phyloP scores from a whole-genome alignment of 2,888 invertebrate genomes.

The Bruchidius siliquastri region DNA sequence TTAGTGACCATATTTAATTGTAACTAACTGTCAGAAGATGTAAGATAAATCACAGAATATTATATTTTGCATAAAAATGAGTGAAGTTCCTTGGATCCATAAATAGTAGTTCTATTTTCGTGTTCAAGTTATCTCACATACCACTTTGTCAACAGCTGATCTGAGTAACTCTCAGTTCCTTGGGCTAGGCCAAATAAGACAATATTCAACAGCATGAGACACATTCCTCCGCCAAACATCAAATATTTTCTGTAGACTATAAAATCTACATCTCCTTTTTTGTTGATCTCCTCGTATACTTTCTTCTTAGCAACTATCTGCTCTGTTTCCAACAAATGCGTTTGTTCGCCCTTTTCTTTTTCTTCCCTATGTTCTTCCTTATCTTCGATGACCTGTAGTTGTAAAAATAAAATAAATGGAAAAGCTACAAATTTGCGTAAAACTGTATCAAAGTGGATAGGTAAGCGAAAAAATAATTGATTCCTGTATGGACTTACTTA shows the following conservation, averaged over 20 bases:
- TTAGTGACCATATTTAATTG: too few species aligned
- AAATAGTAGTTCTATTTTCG: not conserved
- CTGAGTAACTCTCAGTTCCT: slow-evolving; percentile 27
- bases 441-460: too few species aligned
- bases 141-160: slow-evolving; percentile 25
- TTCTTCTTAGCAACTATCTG: slow-evolving; percentile 11
- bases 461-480: too few species aligned
- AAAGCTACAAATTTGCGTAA: too few species aligned
- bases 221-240: slow-evolving; percentile 33
- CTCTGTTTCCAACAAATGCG: slow-evolving; percentile 18
- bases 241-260: slow-evolving; percentile 35
- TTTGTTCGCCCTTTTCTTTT: slow-evolving; percentile 11
- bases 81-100: too few species aligned
- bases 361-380: slow-evolving; percentile 14
- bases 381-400: not conserved
- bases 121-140: slow-evolving; percentile 3
- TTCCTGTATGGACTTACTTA: too few species aligned
- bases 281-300: slow-evolving; percentile 32
- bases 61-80: too few species aligned
- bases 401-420: too few species aligned
- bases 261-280: slow-evolving; percentile 32
- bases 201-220: slow-evolving; percentile 27
- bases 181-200: slow-evolving; percentile 30
- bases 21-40: too few species aligned
- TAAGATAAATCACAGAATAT: too few species aligned